Percentiles rank a stretch among this genome's conserved stretches.
Conservation (phyloP, 1,140 invertebrate genomes). For the Cydia pomonella region DNA sequence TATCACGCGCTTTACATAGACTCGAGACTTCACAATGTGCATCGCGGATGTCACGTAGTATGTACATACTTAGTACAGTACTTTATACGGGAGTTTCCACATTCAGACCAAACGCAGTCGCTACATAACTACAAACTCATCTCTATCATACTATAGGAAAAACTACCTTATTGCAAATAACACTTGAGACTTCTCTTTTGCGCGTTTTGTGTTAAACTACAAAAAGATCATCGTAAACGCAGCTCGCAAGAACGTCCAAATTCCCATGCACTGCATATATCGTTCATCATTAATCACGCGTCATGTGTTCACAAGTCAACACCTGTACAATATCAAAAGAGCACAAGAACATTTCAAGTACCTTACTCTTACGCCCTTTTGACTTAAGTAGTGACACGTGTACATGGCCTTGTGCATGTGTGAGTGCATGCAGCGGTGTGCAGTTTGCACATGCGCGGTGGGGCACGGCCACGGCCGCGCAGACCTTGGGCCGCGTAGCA, state of each 20-base stretch:
- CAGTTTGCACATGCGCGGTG: slow-evolving; percentile 16
- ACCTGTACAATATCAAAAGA: not conserved
- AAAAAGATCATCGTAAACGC: slow-evolving; percentile 1
- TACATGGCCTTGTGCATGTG: not conserved
- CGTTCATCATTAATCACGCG: slow-evolving; percentile 9
- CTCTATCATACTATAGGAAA: not conserved
- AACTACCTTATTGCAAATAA: not conserved
- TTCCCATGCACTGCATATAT: not conserved
- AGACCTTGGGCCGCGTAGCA: slow-evolving; percentile 12
- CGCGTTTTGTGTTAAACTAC: not conserved
- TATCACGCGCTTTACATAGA: not conserved
- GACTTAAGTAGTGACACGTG: not conserved
- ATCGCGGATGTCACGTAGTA: slow-evolving; percentile 16
- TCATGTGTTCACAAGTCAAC: slow-evolving; percentile 8
- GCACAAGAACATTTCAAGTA: not conserved
- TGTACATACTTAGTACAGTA: no score
- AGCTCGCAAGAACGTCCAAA: not conserved
- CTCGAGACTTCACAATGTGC: not conserved
- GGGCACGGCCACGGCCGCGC: not conserved
- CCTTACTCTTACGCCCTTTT: not conserved
- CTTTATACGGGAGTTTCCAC: slow-evolving; percentile 13
- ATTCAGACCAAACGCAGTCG: slow-evolving; percentile 13
- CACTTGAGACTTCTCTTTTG: not conserved
- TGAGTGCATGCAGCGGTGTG: not conserved
- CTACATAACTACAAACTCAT: not conserved